phyloP scores from a whole-genome alignment of 2,797 vertebrate genomes.

The Limnodromus scolopaceus region DNA sequence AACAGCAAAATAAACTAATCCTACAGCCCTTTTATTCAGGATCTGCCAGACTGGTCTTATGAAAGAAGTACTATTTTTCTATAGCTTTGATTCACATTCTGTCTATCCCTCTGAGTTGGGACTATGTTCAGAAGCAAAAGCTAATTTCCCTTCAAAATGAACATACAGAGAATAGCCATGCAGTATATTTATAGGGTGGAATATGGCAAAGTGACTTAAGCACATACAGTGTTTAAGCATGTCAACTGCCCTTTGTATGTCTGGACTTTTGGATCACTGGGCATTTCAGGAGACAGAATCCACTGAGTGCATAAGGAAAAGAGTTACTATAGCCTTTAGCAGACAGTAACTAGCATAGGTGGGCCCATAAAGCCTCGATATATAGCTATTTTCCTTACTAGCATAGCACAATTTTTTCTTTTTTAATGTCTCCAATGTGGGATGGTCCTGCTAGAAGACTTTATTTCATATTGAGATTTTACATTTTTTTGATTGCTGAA shows the following conservation, averaged over 20 bases:
- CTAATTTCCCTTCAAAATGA: neutral
- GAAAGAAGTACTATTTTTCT: neutral
- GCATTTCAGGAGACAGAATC: neutral
- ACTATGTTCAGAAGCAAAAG: neutral
- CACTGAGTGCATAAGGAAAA: neutral
- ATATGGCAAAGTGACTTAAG: neutral
- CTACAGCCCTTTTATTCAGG: neutral
- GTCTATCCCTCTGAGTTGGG: neutral
- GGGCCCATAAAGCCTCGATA: neutral
- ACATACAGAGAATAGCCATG: neutral
- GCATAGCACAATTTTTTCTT: neutral
- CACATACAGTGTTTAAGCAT: neutral
- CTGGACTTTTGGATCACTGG: neutral
- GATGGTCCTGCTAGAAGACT: neutral
- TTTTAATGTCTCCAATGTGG: neutral
- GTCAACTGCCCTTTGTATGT: neutral
- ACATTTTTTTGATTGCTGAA: neutral
- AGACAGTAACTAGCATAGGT: neutral
- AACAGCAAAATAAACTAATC: neutral
- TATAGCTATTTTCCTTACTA: neutral
- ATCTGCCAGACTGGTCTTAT: neutral
- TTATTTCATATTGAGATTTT: neutral
- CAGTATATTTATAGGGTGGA: neutral
- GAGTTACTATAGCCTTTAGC: neutral
- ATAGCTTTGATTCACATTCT: neutral